Percentiles rank a stretch among this genome's conserved stretches.
Conservation (phyloP, 2,797 vertebrate species). For the Craterocephalus amniculus region DNA sequence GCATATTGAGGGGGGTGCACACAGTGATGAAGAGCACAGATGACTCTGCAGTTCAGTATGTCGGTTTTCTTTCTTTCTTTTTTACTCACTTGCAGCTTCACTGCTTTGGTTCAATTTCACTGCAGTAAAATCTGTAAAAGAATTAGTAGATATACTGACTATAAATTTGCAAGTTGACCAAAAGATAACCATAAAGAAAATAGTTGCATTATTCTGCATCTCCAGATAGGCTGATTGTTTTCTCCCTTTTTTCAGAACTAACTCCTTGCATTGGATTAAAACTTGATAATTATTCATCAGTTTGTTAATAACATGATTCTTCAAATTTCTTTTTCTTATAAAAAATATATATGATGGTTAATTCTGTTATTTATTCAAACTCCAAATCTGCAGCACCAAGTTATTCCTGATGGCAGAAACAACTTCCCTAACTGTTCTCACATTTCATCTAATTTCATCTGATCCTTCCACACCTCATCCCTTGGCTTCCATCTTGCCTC, state of each 20-base stretch:
- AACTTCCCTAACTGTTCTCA: neutral
- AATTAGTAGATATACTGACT: neutral
- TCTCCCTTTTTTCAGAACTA: neutral
- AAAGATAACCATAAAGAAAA: neutral
- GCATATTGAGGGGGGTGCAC: constrained; percentile 6
- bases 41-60: neutral
- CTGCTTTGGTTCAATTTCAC: neutral
- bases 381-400: neutral
- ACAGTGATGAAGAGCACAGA: neutral
- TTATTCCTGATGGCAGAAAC: neutral
- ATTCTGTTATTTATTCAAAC: neutral
- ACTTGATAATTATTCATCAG: neutral
- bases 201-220: neutral
- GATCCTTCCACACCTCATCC: neutral
- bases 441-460: neutral
- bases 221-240: neutral
- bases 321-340: neutral
- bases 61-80: no score
- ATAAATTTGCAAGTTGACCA: constrained; percentile 10
- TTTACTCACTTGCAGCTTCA: neutral
- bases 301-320: neutral
- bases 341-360: neutral
- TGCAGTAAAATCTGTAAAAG: constrained; percentile 2
- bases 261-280: constrained; percentile 1
- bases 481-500: constrained; percentile 22